Percentiles rank a stretch among this genome's conserved stretches.
phyloP scores from a whole-genome alignment of 2,113 vertebrate species.

The Rhineura floridana region DNA sequence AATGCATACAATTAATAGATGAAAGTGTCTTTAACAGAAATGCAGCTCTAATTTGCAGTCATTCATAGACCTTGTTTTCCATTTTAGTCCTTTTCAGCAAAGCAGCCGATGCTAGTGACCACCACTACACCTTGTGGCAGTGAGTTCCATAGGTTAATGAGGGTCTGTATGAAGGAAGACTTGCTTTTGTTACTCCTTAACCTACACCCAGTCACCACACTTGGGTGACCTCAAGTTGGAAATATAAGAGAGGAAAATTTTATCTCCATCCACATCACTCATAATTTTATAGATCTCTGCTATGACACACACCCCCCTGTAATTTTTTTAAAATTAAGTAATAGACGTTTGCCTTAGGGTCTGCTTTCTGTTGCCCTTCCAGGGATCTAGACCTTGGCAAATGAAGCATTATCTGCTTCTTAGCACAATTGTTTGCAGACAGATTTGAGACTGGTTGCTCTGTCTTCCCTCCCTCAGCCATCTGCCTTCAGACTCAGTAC shows the following conservation, averaged over 20 bases:
- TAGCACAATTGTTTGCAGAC: not conserved
- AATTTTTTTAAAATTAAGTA: not conserved
- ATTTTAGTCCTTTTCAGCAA: rapidly evolving
- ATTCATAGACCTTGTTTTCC: not conserved
- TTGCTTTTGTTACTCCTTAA: not conserved
- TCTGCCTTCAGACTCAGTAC: slow-evolving; percentile 7
- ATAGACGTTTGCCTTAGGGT: no score
- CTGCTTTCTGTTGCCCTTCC: rapidly evolving
- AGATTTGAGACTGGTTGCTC: rapidly evolving
- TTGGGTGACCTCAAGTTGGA: not conserved
- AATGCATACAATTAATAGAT: no score
- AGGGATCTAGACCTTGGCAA: rapidly evolving
- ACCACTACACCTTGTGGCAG: not conserved
- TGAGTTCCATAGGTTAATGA: not conserved
- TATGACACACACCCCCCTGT: not conserved
- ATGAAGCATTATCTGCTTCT: not conserved
- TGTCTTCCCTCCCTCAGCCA: rapidly evolving
- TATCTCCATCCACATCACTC: not conserved
- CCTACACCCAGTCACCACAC: not conserved
- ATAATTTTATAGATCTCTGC: not conserved
- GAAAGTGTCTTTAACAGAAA: no score
- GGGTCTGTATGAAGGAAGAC: not conserved
- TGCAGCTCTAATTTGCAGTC: no score
- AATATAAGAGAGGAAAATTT: not conserved
- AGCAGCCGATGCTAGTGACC: not conserved